Evolutionary conservation across 2,113 vertebrate genomes (phyloP).

Genomic region (Sarotherodon lohbergeri): DNA sequence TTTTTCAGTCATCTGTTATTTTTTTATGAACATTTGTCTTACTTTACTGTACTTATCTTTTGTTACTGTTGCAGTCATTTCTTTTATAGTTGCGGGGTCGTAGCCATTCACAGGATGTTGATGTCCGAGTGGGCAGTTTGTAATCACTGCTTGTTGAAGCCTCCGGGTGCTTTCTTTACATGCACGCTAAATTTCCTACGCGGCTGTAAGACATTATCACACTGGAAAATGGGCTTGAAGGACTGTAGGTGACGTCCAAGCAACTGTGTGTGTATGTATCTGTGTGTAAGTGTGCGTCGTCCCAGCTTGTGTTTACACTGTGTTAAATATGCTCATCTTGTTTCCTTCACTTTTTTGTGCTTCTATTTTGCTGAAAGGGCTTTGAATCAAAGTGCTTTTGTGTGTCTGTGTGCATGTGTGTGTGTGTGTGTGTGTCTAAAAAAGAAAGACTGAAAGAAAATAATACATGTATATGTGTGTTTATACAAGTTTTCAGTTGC

Average conservation of each 20-base stretch:
- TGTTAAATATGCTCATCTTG: conserved; percentile 29
- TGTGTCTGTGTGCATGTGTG: not conserved
- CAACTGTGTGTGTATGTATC: conserved; percentile 8
- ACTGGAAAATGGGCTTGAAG: conserved; percentile 63
- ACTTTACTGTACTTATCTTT: not conserved
- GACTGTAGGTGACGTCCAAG: conserved; percentile 26
- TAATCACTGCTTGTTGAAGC: conserved; percentile 9
- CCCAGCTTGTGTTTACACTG: conserved; percentile 30
- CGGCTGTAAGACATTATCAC: conserved; percentile 60
- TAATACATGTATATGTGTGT: not conserved
- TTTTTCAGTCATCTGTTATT: conserved; percentile 23
- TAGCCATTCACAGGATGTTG: not conserved
- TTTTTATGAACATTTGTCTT: not conserved
- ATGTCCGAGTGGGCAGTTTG: conserved; percentile 33
- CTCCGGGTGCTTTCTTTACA: conserved; percentile 8
- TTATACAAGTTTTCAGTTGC: not conserved
- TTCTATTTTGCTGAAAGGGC: not conserved
- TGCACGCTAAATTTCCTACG: conserved; percentile 41
- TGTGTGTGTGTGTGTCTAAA: not conserved
- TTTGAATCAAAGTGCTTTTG: not conserved
- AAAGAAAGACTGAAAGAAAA: not conserved
- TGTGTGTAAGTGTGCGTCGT: not conserved
- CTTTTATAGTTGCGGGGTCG: not conserved
- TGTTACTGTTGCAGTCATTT: not conserved
- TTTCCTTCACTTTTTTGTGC: not conserved